These are phyloP conservation scores for Erinaceus europaeus DNA, from an alignment of 2,113 vertebrate genomes.

Conservation along the genomic window DNA sequence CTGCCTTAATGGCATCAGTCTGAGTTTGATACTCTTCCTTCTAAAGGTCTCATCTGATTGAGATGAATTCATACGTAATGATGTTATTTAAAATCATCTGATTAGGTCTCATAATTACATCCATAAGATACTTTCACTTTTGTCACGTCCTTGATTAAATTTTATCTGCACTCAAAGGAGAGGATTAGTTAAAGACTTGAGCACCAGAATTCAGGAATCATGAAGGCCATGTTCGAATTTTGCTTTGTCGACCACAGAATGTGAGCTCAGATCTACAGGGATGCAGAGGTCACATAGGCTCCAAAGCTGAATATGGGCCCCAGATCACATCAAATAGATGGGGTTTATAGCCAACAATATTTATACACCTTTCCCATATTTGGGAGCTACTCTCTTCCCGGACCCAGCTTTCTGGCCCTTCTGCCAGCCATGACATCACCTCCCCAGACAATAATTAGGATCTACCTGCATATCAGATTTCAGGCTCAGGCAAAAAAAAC, in stretches of 20 bases:
- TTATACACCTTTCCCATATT: no score
- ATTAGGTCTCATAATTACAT: neutral
- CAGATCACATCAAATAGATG: no score
- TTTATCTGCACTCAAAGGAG: neutral
- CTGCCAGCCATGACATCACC: no score
- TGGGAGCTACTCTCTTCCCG: no score
- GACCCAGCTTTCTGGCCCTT: no score
- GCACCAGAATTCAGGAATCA: neutral
- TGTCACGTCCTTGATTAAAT: neutral
- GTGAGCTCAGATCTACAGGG: no score
- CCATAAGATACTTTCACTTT: neutral
- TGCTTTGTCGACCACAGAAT: neutral
- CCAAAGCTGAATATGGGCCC: no score
- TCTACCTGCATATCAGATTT: no score
- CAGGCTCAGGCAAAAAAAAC: no score
- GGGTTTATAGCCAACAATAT: no score
- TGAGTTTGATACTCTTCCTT: neutral
- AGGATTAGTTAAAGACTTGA: neutral
- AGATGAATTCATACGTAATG: neutral
- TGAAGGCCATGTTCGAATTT: neutral
- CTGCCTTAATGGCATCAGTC: neutral
- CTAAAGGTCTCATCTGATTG: neutral
- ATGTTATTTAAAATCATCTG: neutral
- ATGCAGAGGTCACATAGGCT: no score
- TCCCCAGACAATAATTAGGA: no score